These are phyloP conservation scores for Coreius guichenoti DNA, from an alignment of 2,797 vertebrate species.

Conservation along the genomic window DNA sequence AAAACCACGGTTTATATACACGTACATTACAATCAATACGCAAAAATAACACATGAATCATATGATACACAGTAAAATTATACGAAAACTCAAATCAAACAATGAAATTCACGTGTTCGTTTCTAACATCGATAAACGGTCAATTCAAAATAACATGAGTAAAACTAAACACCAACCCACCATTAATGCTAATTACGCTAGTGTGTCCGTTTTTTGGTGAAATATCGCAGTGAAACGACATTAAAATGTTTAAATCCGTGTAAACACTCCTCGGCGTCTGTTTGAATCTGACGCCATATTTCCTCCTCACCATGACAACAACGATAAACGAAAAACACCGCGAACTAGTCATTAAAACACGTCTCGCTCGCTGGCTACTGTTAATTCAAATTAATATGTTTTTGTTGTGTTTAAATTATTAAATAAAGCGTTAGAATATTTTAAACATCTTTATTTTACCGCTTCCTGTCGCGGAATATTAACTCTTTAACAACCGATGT, in stretches of 20 bases:
- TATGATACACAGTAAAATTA: not conserved
- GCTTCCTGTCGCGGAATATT: not conserved
- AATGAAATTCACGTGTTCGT: not conserved
- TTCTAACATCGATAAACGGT: not conserved
- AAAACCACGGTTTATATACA: not conserved
- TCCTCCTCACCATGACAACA: slow-evolving; percentile 38
- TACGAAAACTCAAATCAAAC: not conserved
- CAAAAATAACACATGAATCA: too few species aligned
- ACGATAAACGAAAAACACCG: slow-evolving; percentile 1
- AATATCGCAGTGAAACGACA: not conserved
- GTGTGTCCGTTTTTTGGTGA: not conserved
- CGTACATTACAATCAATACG: not conserved
- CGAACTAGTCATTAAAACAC: not conserved
- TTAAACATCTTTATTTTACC: not conserved
- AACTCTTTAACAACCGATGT: slow-evolving; percentile 5
- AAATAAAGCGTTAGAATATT: not conserved
- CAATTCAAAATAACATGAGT: not conserved
- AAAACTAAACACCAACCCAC: not conserved
- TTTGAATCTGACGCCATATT: slow-evolving; percentile 80
- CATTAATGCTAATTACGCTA: too few species aligned
- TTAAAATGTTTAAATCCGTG: not conserved
- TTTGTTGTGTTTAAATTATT: too few species aligned
- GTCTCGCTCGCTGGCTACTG: not conserved
- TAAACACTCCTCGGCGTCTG: not conserved
- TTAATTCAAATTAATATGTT: not conserved